Evolutionary conservation across 2,113 vertebrate genomes (phyloP), one percentile per base, ranked within the genome.

Genomic region (Mesembrinibis cayennensis): DNA sequence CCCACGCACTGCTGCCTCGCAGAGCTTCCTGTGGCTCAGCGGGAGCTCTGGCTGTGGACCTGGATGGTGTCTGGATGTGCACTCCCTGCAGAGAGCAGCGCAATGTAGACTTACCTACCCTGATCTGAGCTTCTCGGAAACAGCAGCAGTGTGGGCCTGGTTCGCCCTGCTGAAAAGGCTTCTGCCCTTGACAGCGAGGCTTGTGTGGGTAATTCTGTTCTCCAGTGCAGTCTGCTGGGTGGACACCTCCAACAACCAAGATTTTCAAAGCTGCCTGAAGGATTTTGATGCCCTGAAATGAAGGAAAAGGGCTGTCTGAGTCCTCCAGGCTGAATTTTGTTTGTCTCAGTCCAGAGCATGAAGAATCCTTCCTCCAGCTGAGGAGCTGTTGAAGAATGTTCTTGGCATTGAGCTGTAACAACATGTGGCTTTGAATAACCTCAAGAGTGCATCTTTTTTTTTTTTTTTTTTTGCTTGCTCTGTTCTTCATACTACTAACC

Each of bases 401-500:
- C 90, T 95, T 94, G 49, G 66, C 89, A 90, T 77, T 93, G 80
- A 67, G 90, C 80, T 79, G 66, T 94, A 95, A 90, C 66, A 66
- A 96, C 78, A 52, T 83, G 91, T 95, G 94, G 93, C 97, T 97
- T 97, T 93, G 88, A 88, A 59, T 97, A 97, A 97, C 97, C 92
- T 91, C 92, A 89, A 53, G 55, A 87, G 40, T 79, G 92, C 98
- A 95, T 95, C 94, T 79, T 52, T 70, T 90, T 66, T 56, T 71
- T 87, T 86, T 86, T 82, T 82, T 91, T 86, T 76, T 94, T 97
- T 95, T 67, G 97, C 98, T 98, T 97, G 98, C 97, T 98, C 97
- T 98, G 65, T 96, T 96, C 95, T 97, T 97, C 95, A 96, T 97
- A 95, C 98, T 98, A 98, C 98, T 98, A 98, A 98, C 98, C 97